These are phyloP conservation scores for Tethea ocularis DNA, from an alignment of 2,888 invertebrate species.

Conservation along the genomic window DNA sequence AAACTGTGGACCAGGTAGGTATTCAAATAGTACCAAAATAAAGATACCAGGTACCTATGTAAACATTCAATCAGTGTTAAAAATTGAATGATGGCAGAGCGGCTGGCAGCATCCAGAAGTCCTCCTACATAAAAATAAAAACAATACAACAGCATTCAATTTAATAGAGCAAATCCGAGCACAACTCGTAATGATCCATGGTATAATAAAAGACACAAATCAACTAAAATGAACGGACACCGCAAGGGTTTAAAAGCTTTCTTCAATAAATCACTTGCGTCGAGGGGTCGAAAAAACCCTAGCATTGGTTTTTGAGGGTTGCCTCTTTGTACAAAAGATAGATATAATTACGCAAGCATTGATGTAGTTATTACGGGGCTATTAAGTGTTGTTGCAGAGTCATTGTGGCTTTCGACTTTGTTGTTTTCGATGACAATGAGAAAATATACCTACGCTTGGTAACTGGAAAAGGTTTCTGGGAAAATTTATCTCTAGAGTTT, in stretches of 20 bases:
- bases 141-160: conserved; percentile 42
- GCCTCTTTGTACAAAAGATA: conserved; percentile 32
- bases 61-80: too few relatives aligned
- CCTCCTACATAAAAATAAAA: conserved; percentile 10
- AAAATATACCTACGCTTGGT: not conserved
- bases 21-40: too few relatives aligned
- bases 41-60: too few relatives aligned
- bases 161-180: conserved; percentile 61
- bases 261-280: conserved; percentile 74
- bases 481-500: not conserved
- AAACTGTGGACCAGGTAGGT: too few relatives aligned
- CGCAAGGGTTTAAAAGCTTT: conserved; percentile 83
- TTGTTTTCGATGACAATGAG: conserved; percentile 6
- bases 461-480: not conserved
- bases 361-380: conserved; percentile 62
- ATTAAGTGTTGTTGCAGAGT: conserved; percentile 59
- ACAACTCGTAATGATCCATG: conserved; percentile 60
- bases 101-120: not conserved
- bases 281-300: conserved; percentile 31
- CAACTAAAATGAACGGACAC: conserved; percentile 50
- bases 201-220: conserved; percentile 45
- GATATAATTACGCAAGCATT: conserved; percentile 71
- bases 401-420: conserved; percentile 35
- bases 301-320: conserved; percentile 19
- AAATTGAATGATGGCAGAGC: too few relatives aligned